A percentile compares a stretch with the other conserved stretches of the same genome.
Evolutionary conservation across 2,888 invertebrate genomes (phyloP).

Genomic region (Leptarthrus brevirostris): DNA sequence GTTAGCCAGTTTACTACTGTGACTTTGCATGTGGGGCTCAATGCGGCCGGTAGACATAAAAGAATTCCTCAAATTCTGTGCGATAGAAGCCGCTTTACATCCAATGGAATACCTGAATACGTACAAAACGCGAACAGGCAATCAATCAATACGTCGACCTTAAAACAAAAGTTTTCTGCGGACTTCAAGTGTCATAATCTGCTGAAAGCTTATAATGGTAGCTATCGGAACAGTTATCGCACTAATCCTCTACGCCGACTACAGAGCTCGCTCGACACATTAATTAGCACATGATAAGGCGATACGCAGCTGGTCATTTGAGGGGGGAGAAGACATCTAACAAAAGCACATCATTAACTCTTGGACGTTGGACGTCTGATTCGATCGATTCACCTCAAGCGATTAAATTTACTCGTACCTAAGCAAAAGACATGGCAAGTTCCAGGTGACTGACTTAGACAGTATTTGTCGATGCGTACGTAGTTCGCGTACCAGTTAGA

Average conservation of each 20-base stretch:
- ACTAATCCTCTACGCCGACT: background rate
- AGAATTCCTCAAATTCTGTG: background rate
- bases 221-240: background rate
- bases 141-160: conserved; percentile 29
- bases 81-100: too few species aligned
- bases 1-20: conserved; percentile 38
- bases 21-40: conserved; percentile 7
- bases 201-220: background rate
- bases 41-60: conserved; percentile 1
- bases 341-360: too few species aligned
- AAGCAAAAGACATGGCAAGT: background rate
- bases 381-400: background rate
- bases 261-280: background rate
- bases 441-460: too few species aligned
- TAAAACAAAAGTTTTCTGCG: conserved; percentile 8
- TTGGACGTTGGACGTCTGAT: too few species aligned
- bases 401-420: background rate
- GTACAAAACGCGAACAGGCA: background rate
- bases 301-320: background rate
- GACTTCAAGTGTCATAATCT: conserved; percentile 28
- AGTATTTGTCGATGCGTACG: too few species aligned
- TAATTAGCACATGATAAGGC: conserved; percentile 5
- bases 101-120: too few species aligned
- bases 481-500: background rate
- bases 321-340: too few species aligned